Evolutionary conservation across 2,888 invertebrate genomes (phyloP).

Genomic region (Dromius quadrimaculatus): DNA sequence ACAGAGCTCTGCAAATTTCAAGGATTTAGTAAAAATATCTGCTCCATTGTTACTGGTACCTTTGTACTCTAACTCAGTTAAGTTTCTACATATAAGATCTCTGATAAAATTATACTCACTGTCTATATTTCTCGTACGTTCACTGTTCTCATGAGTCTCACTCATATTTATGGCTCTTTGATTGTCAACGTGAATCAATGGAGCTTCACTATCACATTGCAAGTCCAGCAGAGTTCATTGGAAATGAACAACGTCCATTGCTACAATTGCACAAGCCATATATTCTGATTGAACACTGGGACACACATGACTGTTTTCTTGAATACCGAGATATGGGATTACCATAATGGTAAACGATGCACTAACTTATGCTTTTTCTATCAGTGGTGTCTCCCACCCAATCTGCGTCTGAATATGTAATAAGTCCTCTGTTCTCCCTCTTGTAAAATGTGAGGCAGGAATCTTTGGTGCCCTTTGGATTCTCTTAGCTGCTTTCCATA

Average conservation of each 20-base stretch:
- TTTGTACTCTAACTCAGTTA: conserved; percentile 15
- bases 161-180: too few relatives aligned
- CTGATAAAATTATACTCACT: conserved; percentile 14
- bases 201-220: background rate
- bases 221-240: background rate
- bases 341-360: conserved; percentile 24
- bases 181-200: too few relatives aligned
- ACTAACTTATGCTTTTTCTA: conserved; percentile 51
- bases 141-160: conserved; percentile 29
- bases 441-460: background rate
- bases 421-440: background rate
- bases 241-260: too few relatives aligned
- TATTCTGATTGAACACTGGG: conserved; percentile 52
- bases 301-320: conserved; percentile 51
- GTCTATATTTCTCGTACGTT: conserved; percentile 37
- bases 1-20: too few relatives aligned
- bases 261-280: conserved; percentile 41
- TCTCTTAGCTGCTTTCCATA: conserved; percentile 52
- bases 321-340: conserved; percentile 52
- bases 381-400: conserved; percentile 44
- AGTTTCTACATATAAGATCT: conserved; percentile 23
- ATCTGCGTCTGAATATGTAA: conserved; percentile 43
- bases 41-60: conserved; percentile 40
- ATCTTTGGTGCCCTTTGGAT: conserved; percentile 18
- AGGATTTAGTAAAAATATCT: conserved; percentile 40